These are phyloP conservation scores for Macrobrachium rosenbergii DNA, from an alignment of 1,140 invertebrate species.

Conservation along the genomic window DNA sequence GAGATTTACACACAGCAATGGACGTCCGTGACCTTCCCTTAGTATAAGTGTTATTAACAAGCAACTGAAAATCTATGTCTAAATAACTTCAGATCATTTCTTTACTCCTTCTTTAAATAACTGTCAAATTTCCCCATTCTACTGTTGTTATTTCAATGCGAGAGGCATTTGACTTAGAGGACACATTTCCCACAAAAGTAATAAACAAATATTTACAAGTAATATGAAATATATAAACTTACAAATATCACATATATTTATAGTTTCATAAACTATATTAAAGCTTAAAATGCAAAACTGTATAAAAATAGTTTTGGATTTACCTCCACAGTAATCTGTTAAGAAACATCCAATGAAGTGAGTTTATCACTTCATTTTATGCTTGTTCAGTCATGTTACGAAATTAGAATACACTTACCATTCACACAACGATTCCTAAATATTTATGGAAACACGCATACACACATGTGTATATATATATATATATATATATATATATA, in stretches of 20 bases:
- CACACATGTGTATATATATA: background rate
- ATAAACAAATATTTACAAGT: no score
- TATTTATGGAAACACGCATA: background rate
- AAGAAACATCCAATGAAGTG: background rate
- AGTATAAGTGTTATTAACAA: no score
- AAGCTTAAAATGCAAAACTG: background rate
- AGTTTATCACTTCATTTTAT: no score
- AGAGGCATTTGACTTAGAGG: no score
- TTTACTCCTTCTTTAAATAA: no score
- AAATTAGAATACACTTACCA: background rate
- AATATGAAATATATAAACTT: background rate
- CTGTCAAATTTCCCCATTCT: no score
- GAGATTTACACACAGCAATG: no score
- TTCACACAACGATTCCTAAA: background rate
- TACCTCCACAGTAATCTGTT: background rate
- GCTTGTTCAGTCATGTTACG: background rate
- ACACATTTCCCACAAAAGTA: no score
- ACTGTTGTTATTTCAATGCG: no score
- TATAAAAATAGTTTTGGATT: background rate
- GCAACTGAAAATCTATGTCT: no score
- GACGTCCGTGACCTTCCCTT: no score
- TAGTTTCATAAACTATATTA: background rate
- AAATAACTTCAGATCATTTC: no score
- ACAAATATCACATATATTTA: background rate
- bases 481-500: constrained; percentile 10